phyloP scores from a whole-genome alignment of 2,113 vertebrate genomes.

The Choloepus hoffmanni region DNA sequence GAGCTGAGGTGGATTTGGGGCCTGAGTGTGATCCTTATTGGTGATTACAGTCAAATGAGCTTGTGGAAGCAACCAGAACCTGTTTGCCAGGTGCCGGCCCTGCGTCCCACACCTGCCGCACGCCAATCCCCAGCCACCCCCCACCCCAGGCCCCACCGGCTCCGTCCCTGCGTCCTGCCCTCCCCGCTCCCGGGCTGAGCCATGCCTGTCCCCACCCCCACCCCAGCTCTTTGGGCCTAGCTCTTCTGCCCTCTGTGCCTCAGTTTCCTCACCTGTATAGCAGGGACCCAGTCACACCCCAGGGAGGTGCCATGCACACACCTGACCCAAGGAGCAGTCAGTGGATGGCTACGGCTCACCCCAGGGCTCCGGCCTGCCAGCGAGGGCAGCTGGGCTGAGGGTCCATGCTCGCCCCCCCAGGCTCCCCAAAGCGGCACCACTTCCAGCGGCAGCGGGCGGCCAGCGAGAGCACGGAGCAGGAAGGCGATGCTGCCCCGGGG shows the following conservation, averaged over 20 bases:
- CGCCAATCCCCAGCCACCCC: background rate
- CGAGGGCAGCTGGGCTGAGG: background rate
- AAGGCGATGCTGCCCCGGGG: slow-evolving; percentile 88
- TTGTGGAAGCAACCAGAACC: background rate
- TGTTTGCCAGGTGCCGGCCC: background rate
- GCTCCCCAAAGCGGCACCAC: slow-evolving; percentile 95
- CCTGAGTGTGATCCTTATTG: background rate
- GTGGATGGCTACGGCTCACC: no score
- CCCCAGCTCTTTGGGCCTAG: background rate
- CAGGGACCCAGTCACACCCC: no score
- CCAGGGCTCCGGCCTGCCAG: background rate
- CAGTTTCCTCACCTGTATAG: background rate
- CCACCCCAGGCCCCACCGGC: background rate
- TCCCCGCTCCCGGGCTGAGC: fast-evolving
- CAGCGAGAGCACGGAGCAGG: slow-evolving; percentile 97
- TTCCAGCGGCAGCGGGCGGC: slow-evolving; percentile 97
- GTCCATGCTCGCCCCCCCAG: slow-evolving; percentile 66
- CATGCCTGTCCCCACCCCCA: no score
- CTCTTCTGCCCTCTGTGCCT: background rate
- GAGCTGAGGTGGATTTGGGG: background rate
- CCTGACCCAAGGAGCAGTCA: background rate
- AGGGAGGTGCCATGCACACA: no score
- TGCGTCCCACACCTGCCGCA: background rate
- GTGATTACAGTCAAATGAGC: background rate
- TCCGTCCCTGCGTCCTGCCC: background rate